Base-by-base conservation (phyloP, 2,113 vertebrate genomes). In the Saguinus midas region DNA sequence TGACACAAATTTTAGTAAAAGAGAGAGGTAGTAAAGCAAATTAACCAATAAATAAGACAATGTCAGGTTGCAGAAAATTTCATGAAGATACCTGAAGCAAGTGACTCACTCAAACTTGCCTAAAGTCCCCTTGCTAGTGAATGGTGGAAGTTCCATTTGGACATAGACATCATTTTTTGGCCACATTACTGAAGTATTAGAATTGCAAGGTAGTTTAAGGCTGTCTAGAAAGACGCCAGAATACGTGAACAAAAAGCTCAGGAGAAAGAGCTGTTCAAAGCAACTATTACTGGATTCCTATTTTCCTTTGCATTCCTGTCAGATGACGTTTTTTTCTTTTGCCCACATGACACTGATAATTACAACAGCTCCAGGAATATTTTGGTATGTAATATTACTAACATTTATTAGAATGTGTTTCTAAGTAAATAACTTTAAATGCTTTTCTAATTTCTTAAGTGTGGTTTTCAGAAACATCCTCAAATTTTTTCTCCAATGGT, bases 401-500 rank as follows among this genome's bases (percentile, higher is more conserved):
- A 88, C 58, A 78, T 87, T 94, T 80, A 93, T 75, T 90, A 79
- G 88, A 76, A 88, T 86, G 12, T 10, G 73, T 83, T 96, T 95
- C 79, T 86, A 89, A 95, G 75, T 87, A 96, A 90, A 90, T 88
- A 89, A 91, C 87, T 13, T 96, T 95, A 96, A 94, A 73, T 94
- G 58, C 4, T 89, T 94, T 95, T 96, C 45, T 20, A 27, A 50
- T 85, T 97, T 96, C 88, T 94, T 72, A 81, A 96, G 48, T 88
- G 48, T 83, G 90, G 94, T 95, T 97, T 98, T 94, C 57, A 90
- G 72, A 92, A 95, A 66, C 72, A 78, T 72, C 45, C 40, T 88
- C 40, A 75, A 58, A 85, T 82, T 95, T 94, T 73, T 55, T 75
- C 35, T 35, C 50, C 37, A 55, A 25, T 93, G 81, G 82, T 35